phyloP scores from a whole-genome alignment of 1,140 invertebrate species.

The Planococcus citri region DNA sequence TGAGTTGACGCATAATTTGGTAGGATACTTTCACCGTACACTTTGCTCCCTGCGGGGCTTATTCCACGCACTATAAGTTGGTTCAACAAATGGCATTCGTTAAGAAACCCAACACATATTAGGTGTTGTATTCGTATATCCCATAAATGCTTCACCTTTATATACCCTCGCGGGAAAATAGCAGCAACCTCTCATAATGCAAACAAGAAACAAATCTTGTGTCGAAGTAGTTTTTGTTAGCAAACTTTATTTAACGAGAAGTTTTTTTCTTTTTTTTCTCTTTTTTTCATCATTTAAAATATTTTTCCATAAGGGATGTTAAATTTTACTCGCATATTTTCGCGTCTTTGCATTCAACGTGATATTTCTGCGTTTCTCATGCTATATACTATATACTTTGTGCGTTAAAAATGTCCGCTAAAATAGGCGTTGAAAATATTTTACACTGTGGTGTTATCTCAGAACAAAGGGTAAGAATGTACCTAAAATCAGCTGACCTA shows the following conservation, averaged over 20 bases:
- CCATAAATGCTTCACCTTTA: background rate
- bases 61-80: background rate
- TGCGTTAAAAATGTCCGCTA: too few relatives aligned
- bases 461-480: too few relatives aligned
- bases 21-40: background rate
- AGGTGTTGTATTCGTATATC: background rate
- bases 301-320: constrained; percentile 7
- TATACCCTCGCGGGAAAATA: background rate
- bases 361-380: too few relatives aligned
- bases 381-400: too few relatives aligned
- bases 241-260: background rate
- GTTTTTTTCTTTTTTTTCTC: too few relatives aligned
- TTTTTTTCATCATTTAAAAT: background rate
- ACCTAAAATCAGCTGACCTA: too few relatives aligned
- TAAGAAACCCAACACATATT: background rate
- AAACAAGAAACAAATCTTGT: background rate
- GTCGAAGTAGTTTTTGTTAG: background rate
- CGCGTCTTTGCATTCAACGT: too few relatives aligned
- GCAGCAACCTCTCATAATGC: background rate
- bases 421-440: too few relatives aligned
- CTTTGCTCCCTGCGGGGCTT: background rate
- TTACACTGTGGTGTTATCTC: too few relatives aligned
- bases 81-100: background rate
- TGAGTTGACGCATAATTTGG: background rate
- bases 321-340: background rate